phyloP scores from a whole-genome alignment of 2,113 vertebrate species.

The Scolopax mira region DNA sequence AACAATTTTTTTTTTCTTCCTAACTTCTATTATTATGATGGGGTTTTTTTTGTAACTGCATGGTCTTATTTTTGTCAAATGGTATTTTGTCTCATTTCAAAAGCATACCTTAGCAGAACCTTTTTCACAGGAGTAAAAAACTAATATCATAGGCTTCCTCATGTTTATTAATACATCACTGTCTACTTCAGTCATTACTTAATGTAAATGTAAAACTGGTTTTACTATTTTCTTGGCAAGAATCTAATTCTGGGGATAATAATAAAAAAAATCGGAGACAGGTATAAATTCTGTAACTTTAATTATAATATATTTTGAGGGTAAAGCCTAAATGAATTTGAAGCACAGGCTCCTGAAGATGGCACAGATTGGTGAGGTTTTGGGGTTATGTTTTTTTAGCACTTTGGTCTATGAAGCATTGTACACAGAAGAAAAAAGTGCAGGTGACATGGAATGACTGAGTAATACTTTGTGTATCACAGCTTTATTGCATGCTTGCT shows the following conservation, averaged over 20 bases:
- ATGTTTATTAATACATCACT: not conserved
- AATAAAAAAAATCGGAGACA: not conserved
- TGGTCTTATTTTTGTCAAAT: conserved; percentile 13
- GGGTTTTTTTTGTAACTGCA: not conserved
- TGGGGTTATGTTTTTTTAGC: not conserved
- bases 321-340: not conserved
- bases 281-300: not conserved
- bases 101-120: not conserved
- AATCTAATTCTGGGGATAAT: not conserved
- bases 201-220: no score
- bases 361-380: not conserved
- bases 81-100: conserved; percentile 10
- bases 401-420: not conserved
- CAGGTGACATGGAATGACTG: not conserved
- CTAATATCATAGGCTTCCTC: not conserved
- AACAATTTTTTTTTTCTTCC: conserved; percentile 33
- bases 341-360: not conserved
- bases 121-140: not conserved
- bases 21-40: not conserved
- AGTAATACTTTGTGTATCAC: not conserved
- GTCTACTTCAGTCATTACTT: not conserved
- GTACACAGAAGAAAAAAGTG: not conserved
- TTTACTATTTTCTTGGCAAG: not conserved
- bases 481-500: not conserved
- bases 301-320: not conserved